Evolutionary conservation across 2,113 vertebrate species (phyloP).

Genomic region (Seriola aureovittata): DNA sequence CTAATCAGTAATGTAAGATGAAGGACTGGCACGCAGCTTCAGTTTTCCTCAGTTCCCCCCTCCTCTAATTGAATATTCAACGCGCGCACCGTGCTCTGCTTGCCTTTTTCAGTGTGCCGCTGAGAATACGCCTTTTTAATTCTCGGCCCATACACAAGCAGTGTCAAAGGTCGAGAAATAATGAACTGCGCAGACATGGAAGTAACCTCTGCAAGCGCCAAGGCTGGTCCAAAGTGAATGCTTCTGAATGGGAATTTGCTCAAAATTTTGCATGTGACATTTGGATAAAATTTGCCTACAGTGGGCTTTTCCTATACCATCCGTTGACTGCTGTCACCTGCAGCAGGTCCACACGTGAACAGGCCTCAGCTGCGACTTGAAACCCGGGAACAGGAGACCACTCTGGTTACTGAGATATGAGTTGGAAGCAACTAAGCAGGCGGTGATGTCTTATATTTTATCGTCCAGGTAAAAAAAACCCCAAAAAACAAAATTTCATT

Average conservation of each 20-base stretch:
- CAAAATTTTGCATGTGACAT: slow-evolving; percentile 32
- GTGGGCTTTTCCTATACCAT: slow-evolving; percentile 12
- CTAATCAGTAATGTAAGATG: slow-evolving; percentile 79
- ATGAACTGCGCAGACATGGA: slow-evolving; percentile 96
- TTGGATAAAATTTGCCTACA: slow-evolving; percentile 32
- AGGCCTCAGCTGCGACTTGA: background rate
- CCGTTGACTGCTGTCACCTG: slow-evolving; percentile 42
- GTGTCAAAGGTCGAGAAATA: slow-evolving; percentile 95
- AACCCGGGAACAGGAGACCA: background rate
- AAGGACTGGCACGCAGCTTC: slow-evolving; percentile 77
- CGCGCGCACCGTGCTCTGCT: slow-evolving; percentile 73
- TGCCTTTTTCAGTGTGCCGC: slow-evolving; percentile 79
- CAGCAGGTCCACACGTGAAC: slow-evolving; percentile 48
- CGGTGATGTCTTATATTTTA: background rate
- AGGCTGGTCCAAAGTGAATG: slow-evolving; percentile 35
- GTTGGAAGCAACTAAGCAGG: background rate
- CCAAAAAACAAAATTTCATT: background rate
- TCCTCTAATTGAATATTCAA: slow-evolving; percentile 82
- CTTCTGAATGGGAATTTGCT: background rate
- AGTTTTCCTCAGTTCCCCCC: slow-evolving; percentile 50
- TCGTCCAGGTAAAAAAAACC: background rate
- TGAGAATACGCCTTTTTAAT: slow-evolving; percentile 82
- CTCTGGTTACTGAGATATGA: background rate
- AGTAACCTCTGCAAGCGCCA: slow-evolving; percentile 87
- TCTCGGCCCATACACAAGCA: slow-evolving; percentile 88